phyloP scores from a whole-genome alignment of 2,113 vertebrate genomes.

The Xyrauchen texanus region DNA sequence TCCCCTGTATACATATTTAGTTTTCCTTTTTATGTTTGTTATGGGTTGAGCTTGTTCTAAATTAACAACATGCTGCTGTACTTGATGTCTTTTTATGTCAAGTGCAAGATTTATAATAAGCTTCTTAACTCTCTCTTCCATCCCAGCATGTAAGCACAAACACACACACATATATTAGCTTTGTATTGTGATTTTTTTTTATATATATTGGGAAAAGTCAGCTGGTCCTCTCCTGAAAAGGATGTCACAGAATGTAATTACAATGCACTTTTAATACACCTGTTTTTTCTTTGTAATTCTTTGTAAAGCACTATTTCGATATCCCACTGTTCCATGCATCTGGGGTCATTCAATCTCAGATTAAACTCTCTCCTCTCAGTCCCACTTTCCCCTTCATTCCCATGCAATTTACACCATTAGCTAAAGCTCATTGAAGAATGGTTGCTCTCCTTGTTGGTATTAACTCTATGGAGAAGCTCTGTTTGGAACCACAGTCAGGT shows the following conservation, averaged over 20 bases:
- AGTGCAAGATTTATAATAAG: too few relatives aligned
- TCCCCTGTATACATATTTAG: background rate
- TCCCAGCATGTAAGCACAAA: background rate
- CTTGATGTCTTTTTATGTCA: constrained; percentile 9
- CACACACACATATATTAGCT: background rate
- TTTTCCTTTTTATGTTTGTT: constrained; percentile 14
- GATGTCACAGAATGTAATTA: constrained; percentile 1
- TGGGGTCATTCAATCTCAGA: constrained; percentile 15
- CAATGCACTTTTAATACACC: constrained; percentile 19
- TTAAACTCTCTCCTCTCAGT: constrained; percentile 2
- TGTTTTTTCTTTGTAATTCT: background rate
- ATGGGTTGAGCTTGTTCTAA: background rate
- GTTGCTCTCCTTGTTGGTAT: background rate
- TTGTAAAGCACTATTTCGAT: background rate
- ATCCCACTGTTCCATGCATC: background rate
- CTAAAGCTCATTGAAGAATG: constrained; percentile 7
- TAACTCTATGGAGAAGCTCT: constrained; percentile 4
- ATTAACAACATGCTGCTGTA: background rate
- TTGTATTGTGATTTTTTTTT: background rate
- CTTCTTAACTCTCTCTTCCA: background rate
- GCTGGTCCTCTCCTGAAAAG: background rate
- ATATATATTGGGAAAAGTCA: too few relatives aligned
- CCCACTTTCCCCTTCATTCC: background rate
- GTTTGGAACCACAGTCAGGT: constrained; percentile 20
- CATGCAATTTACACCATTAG: background rate